phyloP scores from a whole-genome alignment of 2,888 invertebrate species.

The Standfussiana lucernea region DNA sequence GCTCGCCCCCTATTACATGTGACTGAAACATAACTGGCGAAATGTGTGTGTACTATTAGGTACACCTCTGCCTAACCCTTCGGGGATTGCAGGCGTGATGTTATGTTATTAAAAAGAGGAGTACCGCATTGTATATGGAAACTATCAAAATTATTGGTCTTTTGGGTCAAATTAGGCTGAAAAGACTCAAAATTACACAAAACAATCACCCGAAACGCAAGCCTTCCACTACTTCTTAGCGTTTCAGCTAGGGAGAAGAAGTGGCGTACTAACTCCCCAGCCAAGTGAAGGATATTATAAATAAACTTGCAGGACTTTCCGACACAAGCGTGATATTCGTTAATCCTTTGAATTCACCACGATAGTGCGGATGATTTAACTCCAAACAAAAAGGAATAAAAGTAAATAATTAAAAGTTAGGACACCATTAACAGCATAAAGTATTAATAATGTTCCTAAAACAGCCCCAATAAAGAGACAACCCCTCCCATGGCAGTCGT shows the following conservation, averaged over 20 bases:
- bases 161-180: neutral
- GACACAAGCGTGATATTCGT: neutral
- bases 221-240: neutral
- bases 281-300: neutral
- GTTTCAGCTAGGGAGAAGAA: neutral
- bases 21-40: too few species aligned
- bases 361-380: neutral
- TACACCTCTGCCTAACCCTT: too few species aligned
- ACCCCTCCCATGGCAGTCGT: constrained; percentile 86
- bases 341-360: neutral
- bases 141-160: neutral
- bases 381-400: constrained; percentile 10
- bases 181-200: neutral
- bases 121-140: neutral
- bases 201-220: neutral
- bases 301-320: neutral
- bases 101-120: neutral
- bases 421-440: constrained; percentile 1
- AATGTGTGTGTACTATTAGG: too few species aligned
- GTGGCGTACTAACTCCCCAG: neutral
- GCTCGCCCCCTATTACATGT: too few species aligned
- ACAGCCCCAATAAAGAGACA: constrained; percentile 3
- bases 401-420: constrained; percentile 18
- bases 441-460: constrained; percentile 17
- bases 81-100: too few species aligned